phyloP scores from a whole-genome alignment of 2,888 invertebrate species.

The Orthonevra nobilis region DNA sequence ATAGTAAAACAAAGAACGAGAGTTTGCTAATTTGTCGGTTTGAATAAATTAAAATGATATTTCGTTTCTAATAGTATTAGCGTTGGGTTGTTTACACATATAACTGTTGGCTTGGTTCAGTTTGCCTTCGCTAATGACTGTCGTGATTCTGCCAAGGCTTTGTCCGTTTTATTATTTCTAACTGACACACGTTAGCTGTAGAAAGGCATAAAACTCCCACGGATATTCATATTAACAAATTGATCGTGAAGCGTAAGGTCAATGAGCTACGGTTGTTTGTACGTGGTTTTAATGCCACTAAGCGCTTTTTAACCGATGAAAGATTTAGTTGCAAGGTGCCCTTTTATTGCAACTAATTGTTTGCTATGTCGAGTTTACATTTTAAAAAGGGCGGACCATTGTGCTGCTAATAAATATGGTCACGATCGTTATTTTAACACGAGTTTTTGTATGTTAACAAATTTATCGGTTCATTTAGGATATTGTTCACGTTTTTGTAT shows the following conservation, averaged over 20 bases:
- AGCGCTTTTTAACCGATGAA: no score
- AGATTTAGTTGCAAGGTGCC: no score
- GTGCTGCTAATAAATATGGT: no score
- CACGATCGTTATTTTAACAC: no score
- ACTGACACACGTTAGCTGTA: constrained; percentile 6
- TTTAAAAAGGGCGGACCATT: no score
- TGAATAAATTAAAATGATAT: no score
- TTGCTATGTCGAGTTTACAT: background rate
- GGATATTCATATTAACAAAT: background rate
- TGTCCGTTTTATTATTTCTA: background rate
- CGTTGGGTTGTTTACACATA: background rate
- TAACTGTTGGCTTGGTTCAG: background rate
- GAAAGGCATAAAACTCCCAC: constrained; percentile 8
- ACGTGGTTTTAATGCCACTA: background rate
- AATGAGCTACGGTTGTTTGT: constrained; percentile 1
- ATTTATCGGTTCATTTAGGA: no score
- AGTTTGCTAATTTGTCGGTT: constrained; percentile 7
- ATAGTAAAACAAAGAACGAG: background rate
- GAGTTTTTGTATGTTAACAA: no score
- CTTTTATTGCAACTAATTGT: no score
- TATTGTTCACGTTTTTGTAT: no score
- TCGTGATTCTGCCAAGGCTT: constrained; percentile 3
- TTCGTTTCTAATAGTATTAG: background rate
- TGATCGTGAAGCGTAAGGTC: constrained; percentile 7
- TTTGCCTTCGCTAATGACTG: constrained; percentile 6